Conservation (phyloP, 2,113 vertebrate species). For the Ariopsis seemanni region DNA sequence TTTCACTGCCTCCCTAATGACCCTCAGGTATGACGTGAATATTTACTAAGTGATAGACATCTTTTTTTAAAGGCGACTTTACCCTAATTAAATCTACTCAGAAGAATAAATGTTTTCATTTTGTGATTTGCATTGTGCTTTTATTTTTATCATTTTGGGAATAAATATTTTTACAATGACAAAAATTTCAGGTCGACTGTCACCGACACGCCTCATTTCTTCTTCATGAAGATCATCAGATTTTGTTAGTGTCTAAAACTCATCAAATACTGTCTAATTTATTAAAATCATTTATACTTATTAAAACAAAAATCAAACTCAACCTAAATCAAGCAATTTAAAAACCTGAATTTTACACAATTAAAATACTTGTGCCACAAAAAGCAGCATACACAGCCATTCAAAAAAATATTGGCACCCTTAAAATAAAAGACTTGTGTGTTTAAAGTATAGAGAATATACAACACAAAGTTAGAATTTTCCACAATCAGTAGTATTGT, state of each 20-base stretch:
- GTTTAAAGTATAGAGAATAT: background rate
- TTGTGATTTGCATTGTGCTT: background rate
- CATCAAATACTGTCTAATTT: background rate
- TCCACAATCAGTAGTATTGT: background rate
- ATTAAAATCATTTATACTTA: background rate
- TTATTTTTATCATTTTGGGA: background rate
- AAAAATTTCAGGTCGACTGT: background rate
- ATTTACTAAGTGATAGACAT: background rate
- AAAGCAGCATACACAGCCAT: background rate
- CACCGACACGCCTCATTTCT: background rate
- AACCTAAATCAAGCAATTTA: background rate
- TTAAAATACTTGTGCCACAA: background rate
- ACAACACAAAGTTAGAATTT: background rate
- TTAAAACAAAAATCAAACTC: background rate
- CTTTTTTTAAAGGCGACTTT: background rate
- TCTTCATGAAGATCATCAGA: background rate
- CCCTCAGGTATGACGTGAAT: background rate
- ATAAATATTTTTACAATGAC: background rate
- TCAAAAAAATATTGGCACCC: background rate
- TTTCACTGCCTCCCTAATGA: too few relatives aligned
- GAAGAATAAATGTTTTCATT: background rate
- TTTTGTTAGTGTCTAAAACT: background rate
- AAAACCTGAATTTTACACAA: background rate
- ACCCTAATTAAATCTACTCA: background rate
- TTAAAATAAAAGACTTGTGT: background rate